Percentiles rank a stretch among this genome's conserved stretches.
Conservation (phyloP, 2,888 invertebrate genomes). For the Apodemia duryi region DNA sequence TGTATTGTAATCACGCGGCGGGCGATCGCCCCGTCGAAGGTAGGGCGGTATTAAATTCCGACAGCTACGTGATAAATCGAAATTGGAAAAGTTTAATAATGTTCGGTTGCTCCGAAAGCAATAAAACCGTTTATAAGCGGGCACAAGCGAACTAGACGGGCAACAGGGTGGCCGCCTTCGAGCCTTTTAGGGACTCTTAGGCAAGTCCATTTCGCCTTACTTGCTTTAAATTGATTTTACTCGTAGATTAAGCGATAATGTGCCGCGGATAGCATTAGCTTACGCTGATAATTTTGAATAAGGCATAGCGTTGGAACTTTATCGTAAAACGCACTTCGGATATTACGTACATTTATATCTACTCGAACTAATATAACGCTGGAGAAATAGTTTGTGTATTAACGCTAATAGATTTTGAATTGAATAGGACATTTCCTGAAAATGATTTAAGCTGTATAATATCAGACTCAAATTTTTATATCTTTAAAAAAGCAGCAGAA, state of each 20-base stretch:
- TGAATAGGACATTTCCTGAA: no score
- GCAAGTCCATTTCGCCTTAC: slow-evolving; percentile 63
- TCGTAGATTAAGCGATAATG: slow-evolving; percentile 68
- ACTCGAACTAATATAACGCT: no score
- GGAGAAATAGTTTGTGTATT: no score
- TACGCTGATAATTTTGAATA: no score
- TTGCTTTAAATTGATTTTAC: slow-evolving; percentile 68
- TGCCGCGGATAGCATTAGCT: background rate
- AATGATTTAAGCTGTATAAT: no score
- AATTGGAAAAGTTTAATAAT: slow-evolving; percentile 81
- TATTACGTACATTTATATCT: no score
- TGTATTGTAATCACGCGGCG: slow-evolving; percentile 79
- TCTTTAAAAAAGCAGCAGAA: no score
- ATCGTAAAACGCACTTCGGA: no score
- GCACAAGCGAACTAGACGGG: slow-evolving; percentile 77
- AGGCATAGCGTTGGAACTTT: no score
- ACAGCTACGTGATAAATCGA: slow-evolving; percentile 81
- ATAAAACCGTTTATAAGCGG: slow-evolving; percentile 80
- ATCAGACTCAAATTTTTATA: no score
- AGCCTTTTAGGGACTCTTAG: slow-evolving; percentile 76
- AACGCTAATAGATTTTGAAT: no score
- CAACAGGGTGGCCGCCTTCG: slow-evolving; percentile 72
- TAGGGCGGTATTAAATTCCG: slow-evolving; percentile 80
- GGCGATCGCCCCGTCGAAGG: slow-evolving; percentile 78
- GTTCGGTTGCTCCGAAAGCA: slow-evolving; percentile 80